These are phyloP conservation scores for Poeciliopsis turneri DNA, from an alignment of 2,797 vertebrate genomes.

Conservation along the genomic window DNA sequence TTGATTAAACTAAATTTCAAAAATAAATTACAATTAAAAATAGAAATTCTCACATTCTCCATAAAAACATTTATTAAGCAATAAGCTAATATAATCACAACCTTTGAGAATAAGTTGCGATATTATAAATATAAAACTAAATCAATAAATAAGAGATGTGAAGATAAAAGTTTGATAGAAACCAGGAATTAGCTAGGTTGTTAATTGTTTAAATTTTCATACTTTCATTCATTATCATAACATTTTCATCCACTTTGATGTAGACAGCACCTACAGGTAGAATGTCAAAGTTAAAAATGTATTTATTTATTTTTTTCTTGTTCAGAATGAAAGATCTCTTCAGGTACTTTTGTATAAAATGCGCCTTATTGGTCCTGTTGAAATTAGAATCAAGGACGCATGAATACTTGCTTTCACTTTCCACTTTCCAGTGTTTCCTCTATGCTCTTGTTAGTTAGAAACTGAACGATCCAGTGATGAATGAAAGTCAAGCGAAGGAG, in stretches of 20 bases:
- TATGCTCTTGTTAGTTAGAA: not conserved
- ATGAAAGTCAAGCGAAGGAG: not conserved
- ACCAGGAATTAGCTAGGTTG: not conserved
- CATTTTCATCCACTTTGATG: not conserved
- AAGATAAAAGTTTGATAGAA: not conserved
- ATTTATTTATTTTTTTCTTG: not conserved
- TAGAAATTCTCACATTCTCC: too few species aligned
- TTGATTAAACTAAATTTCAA: not conserved
- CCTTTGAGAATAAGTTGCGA: not conserved
- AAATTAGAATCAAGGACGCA: not conserved
- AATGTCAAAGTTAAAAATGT: not conserved
- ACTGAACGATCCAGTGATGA: not conserved
- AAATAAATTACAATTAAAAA: not conserved
- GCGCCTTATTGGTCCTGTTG: not conserved
- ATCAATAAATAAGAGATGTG: not conserved
- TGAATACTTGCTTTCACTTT: not conserved
- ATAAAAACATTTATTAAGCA: too few species aligned
- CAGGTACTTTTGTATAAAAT: not conserved
- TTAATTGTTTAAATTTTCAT: not conserved
- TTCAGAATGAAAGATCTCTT: not conserved
- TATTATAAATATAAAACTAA: not conserved
- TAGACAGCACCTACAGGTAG: not conserved
- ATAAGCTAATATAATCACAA: too few species aligned
- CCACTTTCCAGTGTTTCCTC: not conserved
- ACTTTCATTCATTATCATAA: not conserved